phyloP scores from a whole-genome alignment of 2,888 invertebrate genomes.

The Pseudoips prasinana region DNA sequence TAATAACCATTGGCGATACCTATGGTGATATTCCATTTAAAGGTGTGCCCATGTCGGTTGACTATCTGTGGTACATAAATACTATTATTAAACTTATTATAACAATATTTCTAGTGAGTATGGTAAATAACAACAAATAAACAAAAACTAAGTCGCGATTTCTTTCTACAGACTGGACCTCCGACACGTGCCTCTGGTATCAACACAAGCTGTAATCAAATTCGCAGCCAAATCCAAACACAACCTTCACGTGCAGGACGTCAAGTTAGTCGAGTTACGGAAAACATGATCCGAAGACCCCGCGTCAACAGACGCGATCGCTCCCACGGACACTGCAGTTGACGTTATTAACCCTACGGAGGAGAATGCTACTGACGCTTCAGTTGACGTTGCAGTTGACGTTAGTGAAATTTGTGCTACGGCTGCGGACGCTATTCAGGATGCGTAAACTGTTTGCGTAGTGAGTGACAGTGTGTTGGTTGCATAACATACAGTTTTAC shows the following conservation, averaged over 20 bases:
- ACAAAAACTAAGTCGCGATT: no score
- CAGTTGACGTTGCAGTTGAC: no score
- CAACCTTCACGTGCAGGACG: slow-evolving; percentile 89
- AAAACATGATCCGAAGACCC: slow-evolving; percentile 65
- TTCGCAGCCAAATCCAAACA: slow-evolving; percentile 91
- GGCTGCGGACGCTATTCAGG: no score
- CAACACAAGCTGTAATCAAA: slow-evolving; percentile 91
- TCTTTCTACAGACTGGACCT: slow-evolving; percentile 83
- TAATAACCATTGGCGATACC: no score
- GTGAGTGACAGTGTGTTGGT: slow-evolving; percentile 44
- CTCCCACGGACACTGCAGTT: neutral
- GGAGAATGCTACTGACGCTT: no score
- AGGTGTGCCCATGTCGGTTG: no score
- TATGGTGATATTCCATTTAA: no score
- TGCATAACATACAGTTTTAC: slow-evolving; percentile 20
- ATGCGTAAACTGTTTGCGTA: slow-evolving; percentile 10
- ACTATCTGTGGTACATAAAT: no score
- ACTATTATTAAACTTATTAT: no score
- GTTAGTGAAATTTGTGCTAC: no score
- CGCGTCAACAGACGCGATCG: slow-evolving; percentile 6
- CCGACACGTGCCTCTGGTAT: slow-evolving; percentile 90
- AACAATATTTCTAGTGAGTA: no score
- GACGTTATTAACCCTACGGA: slow-evolving; percentile 1
- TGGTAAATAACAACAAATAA: no score
- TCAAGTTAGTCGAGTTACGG: slow-evolving; percentile 87